phyloP scores from a whole-genome alignment of 2,888 invertebrate species.

The Synergus laeviventris region DNA sequence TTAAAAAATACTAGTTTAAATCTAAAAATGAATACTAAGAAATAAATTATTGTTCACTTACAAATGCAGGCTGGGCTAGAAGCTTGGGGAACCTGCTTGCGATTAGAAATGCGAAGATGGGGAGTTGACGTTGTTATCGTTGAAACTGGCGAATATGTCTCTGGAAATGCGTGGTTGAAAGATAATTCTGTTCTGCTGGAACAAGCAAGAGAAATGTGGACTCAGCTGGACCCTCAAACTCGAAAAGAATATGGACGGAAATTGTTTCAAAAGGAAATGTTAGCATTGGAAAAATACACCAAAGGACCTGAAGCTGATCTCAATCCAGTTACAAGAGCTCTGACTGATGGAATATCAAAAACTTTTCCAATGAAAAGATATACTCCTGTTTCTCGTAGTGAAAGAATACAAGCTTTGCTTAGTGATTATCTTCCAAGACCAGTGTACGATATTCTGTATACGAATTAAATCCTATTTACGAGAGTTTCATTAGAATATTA shows the following conservation, averaged over 20 bases:
- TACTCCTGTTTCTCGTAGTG: constrained; percentile 87
- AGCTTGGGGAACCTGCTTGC: constrained; percentile 87
- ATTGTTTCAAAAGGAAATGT: constrained; percentile 88
- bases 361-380: constrained; percentile 91
- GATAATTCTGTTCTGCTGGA: constrained; percentile 81
- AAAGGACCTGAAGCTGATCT: constrained; percentile 86
- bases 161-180: constrained; percentile 87
- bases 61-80: constrained; percentile 85
- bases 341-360: constrained; percentile 87
- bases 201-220: constrained; percentile 90
- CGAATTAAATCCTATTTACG: constrained; percentile 46
- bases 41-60: constrained; percentile 5
- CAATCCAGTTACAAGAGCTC: constrained; percentile 85
- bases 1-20: constrained; percentile 29
- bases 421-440: constrained; percentile 89
- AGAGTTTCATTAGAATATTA: background rate
- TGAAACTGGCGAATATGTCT: constrained; percentile 90
- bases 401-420: constrained; percentile 87
- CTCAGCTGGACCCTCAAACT: constrained; percentile 85
- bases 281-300: constrained; percentile 88
- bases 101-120: constrained; percentile 87
- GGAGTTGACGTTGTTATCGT: constrained; percentile 90
- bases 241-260: constrained; percentile 88
- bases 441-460: constrained; percentile 87
- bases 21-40: background rate